Conservation (phyloP, 30 jellyfish, hydroid and myxozoan genomes). For the Aurelia aurita complex sp. Pacific region DNA sequence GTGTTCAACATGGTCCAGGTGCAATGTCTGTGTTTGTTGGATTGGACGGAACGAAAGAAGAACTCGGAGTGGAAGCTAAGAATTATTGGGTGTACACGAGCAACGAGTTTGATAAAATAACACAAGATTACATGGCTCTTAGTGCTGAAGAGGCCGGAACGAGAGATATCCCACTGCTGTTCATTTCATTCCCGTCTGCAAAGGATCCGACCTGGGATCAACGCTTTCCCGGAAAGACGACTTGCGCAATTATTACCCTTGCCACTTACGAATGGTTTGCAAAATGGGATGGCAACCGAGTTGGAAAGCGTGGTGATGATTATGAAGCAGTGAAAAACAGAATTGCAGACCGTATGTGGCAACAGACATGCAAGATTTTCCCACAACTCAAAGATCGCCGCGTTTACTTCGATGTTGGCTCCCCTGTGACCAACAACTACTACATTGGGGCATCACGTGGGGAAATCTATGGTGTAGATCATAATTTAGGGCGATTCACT, state of each 20-base stretch:
- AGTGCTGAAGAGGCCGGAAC: slow-evolving; percentile 72
- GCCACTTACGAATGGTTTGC: slow-evolving; percentile 92
- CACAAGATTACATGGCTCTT: slow-evolving; percentile 57
- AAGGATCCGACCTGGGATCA: slow-evolving; percentile 96
- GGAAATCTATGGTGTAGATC: slow-evolving; percentile 92
- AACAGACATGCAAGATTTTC: slow-evolving; percentile 75
- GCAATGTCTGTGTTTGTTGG: slow-evolving; percentile 88
- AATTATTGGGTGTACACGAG: slow-evolving; percentile 87
- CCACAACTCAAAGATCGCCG: slow-evolving; percentile 83
- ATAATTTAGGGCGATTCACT: slow-evolving; percentile 65
- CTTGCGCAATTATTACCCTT: slow-evolving; percentile 89
- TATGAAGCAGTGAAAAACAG: slow-evolving; percentile 77
- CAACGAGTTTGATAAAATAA: slow-evolving; percentile 52
- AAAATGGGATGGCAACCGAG: slow-evolving; percentile 83
- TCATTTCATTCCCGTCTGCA: slow-evolving; percentile 95
- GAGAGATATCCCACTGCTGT: slow-evolving; percentile 87
- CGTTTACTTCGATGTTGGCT: slow-evolving; percentile 88
- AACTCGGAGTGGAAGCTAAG: slow-evolving; percentile 71
- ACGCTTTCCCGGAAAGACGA: slow-evolving; percentile 91
- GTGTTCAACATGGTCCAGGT: slow-evolving; percentile 78
- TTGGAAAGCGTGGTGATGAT: slow-evolving; percentile 86
- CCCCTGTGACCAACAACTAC: slow-evolving; percentile 86
- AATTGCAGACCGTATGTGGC: slow-evolving; percentile 87
- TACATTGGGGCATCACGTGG: slow-evolving; percentile 92
- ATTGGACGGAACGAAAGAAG: slow-evolving; percentile 86